Conservation (phyloP, 2,888 invertebrate species). For the Agonopterix subpropinquella region DNA sequence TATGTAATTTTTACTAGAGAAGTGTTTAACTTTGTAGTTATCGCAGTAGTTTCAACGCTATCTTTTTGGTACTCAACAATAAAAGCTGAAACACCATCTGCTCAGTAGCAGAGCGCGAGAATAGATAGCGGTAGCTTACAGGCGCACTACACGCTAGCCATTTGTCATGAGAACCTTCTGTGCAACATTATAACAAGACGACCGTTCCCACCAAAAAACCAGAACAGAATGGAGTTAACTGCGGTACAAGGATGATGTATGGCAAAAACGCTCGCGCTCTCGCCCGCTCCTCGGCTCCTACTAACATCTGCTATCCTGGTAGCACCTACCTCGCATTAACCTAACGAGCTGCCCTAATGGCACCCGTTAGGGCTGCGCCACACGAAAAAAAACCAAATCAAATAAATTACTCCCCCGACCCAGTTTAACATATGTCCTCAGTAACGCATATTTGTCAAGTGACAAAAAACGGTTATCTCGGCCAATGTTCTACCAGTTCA, state of each 20-base stretch:
- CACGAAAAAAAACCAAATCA: constrained; percentile 53
- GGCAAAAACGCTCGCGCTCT: constrained; percentile 46
- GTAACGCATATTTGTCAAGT: constrained; percentile 42
- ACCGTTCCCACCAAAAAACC: constrained; percentile 25
- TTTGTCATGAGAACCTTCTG: constrained; percentile 7
- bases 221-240: constrained; percentile 39
- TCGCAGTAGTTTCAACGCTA: too few relatives aligned
- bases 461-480: constrained; percentile 55
- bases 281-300: constrained; percentile 29
- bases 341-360: constrained; percentile 72
- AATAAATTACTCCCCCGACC: constrained; percentile 60
- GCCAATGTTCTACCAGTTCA: constrained; percentile 30
- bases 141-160: constrained; percentile 4
- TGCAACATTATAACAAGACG: constrained; percentile 20
- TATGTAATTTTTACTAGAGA: too few relatives aligned
- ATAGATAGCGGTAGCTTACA: constrained; percentile 4
- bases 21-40: too few relatives aligned
- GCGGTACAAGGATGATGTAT: constrained; percentile 55
- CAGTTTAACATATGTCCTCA: constrained; percentile 49
- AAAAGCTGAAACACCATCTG: too few relatives aligned
- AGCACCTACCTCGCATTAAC: constrained; percentile 64
- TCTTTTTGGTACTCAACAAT: too few relatives aligned
- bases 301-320: constrained; percentile 66
- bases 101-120: background rate
- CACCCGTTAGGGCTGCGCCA: constrained; percentile 51